Evolutionary conservation across 1,140 invertebrate species (phyloP), one percentile per base, ranked within the genome.

Genomic region (Conus betulinus): DNA sequence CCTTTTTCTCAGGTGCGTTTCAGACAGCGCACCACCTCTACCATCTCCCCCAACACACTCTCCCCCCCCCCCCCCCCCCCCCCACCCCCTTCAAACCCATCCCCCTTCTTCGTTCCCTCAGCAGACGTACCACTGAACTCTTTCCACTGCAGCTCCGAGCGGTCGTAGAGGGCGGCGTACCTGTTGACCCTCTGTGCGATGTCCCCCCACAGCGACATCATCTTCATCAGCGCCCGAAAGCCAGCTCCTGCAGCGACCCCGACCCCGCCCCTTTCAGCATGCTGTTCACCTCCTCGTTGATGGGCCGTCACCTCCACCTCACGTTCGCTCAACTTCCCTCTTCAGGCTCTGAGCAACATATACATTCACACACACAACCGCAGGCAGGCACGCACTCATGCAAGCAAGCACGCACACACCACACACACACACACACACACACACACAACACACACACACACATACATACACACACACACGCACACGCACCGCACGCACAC

Each of bases 171-270:
- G 78, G 88, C 90, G 60, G 90, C 89, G 87, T 94, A 93, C 63
- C 92, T 90, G 25, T 93, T 92, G n/a, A 94, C 92, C 71, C 92
- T 88, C 79, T 93, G 92, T 57, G 88, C 90, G 0, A 93, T 91
- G 86, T 94, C 93, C 23, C 90, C 93, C 94, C 94, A 94, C 57
- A 93, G 71, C 15, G 92, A 89, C 78, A 91, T 94, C 90, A 94
- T 85, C 63, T 92, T 91, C 94, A 94, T 94, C 82, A 93, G 84
- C 5, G 93, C 89, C 20, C 94, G 88, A n/a, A n/a, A 0, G 93
- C 93, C 57, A 94, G 78, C n/a, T 94, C 94, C 91, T 94, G 87
- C 17, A 94, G 89, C 0, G 91, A 92, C 3, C 93, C 67, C 92
- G 92, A 90, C 60, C 91, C 91, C 5, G 92, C 92, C 60, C 89